These are phyloP conservation scores for Agonopterix subpropinquella DNA, from an alignment of 2,888 invertebrate species.

Conservation along the genomic window DNA sequence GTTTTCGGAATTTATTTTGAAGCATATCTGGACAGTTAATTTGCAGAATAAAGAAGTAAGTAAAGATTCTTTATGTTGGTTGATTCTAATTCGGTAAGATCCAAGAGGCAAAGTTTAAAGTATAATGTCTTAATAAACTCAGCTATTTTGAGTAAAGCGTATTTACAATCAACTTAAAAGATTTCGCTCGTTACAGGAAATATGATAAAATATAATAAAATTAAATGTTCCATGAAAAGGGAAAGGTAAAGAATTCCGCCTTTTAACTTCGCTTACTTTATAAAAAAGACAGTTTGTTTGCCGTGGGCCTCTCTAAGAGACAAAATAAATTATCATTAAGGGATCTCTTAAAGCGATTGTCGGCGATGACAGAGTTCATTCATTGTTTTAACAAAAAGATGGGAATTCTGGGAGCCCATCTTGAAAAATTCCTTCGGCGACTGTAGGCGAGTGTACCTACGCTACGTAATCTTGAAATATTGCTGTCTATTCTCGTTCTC, in stretches of 20 bases:
- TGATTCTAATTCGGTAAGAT: no score
- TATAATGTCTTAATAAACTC: no score
- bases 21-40: no score
- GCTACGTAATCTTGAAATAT: conserved; percentile 7
- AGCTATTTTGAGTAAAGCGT: no score
- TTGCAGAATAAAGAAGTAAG: no score
- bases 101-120: no score
- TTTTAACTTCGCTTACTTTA: conserved; percentile 9
- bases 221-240: no score
- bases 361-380: conserved; percentile 16
- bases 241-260: not conserved
- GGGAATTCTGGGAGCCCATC: conserved; percentile 4
- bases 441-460: conserved; percentile 1
- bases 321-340: conserved; percentile 40
- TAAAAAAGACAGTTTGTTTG: not conserved
- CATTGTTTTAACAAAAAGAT: conserved; percentile 8
- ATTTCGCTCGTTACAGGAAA: no score
- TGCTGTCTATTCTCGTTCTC: not conserved
- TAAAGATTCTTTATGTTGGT: no score
- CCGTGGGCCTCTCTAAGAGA: conserved; percentile 21
- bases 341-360: conserved; percentile 33
- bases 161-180: no score
- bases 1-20: no score
- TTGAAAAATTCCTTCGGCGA: conserved; percentile 4
- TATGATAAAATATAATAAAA: no score